A percentile compares a stretch with the other conserved stretches of the same genome.
These are phyloP conservation scores for Temnothorax nylanderi DNA, from an alignment of 1,140 invertebrate genomes.

Conservation along the genomic window DNA sequence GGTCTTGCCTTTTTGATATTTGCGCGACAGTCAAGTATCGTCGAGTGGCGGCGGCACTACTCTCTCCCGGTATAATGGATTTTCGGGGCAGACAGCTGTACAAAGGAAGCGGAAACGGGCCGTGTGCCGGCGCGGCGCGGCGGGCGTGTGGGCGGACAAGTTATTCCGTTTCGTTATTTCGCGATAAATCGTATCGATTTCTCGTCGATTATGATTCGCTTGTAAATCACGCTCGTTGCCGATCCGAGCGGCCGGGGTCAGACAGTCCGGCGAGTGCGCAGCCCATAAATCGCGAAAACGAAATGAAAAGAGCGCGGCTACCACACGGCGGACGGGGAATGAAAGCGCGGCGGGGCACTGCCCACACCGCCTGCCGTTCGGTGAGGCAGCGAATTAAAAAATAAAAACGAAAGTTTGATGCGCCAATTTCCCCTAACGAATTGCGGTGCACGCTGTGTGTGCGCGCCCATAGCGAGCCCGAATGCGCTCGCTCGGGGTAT, in stretches of 20 bases:
- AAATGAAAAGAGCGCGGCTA: conserved; percentile 70
- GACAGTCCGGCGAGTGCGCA: neutral
- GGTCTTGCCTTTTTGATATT: conserved; percentile 40
- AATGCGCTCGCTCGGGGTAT: conserved; percentile 25
- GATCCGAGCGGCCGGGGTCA: conserved; percentile 49
- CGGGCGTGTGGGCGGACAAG: neutral
- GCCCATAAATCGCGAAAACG: conserved; percentile 80
- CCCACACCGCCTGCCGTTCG: conserved; percentile 9
- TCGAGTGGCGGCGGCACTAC: conserved; percentile 11
- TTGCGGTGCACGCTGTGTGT: conserved; percentile 61
- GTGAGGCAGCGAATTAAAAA: conserved; percentile 67
- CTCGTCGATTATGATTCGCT: conserved; percentile 81
- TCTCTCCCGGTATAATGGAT: conserved; percentile 28
- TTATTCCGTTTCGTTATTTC: conserved; percentile 77
- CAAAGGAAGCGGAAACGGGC: conserved; percentile 41
- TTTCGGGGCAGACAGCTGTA: neutral
- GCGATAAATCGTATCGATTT: conserved; percentile 81
- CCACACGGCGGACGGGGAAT: neutral
- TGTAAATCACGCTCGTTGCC: conserved; percentile 78
- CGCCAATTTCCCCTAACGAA: conserved; percentile 48
- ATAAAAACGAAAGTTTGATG: conserved; percentile 61
- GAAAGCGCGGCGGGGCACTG: neutral
- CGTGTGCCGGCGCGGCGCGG: neutral
- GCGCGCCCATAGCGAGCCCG: neutral
- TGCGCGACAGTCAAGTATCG: conserved; percentile 38